Base-by-base conservation (phyloP, 2,888 invertebrate genomes). In the Cephus runcator region DNA sequence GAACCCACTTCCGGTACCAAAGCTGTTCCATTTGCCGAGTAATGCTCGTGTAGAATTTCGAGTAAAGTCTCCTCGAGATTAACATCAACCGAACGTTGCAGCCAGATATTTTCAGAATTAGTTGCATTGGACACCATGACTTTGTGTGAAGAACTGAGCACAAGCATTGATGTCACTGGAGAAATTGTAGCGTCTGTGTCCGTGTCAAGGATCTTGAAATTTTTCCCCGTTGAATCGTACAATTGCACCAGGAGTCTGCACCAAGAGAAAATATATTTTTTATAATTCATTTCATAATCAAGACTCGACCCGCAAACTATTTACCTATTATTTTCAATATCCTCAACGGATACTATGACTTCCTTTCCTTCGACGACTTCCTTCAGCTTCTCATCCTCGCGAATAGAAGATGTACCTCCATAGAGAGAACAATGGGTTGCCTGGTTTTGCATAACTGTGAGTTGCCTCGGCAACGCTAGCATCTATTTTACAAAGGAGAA, bases 221-320 rank as follows among this genome's bases (percentile, higher is more conserved):
- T 86, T 0, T 80, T 79, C 11, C 88, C 92, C 77, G 77, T 79
- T 73, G 69, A 68, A 77, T 94, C 93, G 86, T 95, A 95, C 4
- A 96, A 91, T 3, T 95, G 94, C 77, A 96, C 93, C 77, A 94
- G 92, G 81, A 96, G 91, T 80, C 96, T 96, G 90, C 2, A 92
- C 23, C 40, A 9, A 56, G 40, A 6, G 23, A 23, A 56, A 56
- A 92, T 56, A 56, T 56, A 23, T 23, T 71, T 71, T 31, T 31
- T 6, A 71, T 3, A 71, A 71, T 33, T 23, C 2, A 56, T 23
- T 71, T 33, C 11, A 71, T 12, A 30, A 30, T 31, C 33, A 33
- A 71, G 12, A 71, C 33, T 30, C 15, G 31, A 6, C 9, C 12
- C 71, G 11, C 4, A 31, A 9, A 56, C 40, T 73, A 84, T 86